These are phyloP conservation scores for Pipistrellus pygmaeus DNA, from an alignment of 2,797 vertebrate species.

Conservation along the genomic window DNA sequence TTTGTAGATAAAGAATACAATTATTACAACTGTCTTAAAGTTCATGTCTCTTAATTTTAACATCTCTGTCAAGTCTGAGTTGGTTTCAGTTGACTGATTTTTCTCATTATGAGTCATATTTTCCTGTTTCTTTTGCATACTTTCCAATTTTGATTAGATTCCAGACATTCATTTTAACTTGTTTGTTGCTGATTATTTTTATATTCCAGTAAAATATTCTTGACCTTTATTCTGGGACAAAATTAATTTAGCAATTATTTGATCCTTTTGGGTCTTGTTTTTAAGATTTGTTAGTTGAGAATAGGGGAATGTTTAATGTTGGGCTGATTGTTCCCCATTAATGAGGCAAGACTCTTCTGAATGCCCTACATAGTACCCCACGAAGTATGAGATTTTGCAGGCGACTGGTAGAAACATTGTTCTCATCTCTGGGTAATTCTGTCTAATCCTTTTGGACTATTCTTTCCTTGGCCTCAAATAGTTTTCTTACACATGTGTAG, in stretches of 20 bases:
- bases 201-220: conserved; percentile 49
- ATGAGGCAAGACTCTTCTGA: background rate
- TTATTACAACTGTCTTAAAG: conserved; percentile 15
- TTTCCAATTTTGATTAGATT: conserved; percentile 30
- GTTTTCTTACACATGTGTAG: conserved; percentile 6
- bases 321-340: background rate
- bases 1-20: background rate
- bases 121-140: conserved; percentile 29
- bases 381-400: conserved; percentile 9
- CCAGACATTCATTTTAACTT: conserved; percentile 47
- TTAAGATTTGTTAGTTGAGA: conserved; percentile 8
- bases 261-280: conserved; percentile 36
- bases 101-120: conserved; percentile 41
- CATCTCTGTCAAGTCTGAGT: conserved; percentile 33
- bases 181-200: conserved; percentile 53
- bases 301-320: conserved; percentile 6
- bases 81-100: conserved; percentile 40
- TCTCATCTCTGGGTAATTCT: background rate
- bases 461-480: background rate
- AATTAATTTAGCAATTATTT: conserved; percentile 35
- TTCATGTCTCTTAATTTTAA: conserved; percentile 54
- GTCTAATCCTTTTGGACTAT: background rate
- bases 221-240: conserved; percentile 22
- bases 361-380: background rate
- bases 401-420: background rate